These are phyloP conservation scores for Hypomecis atomaria DNA, from an alignment of 2,888 invertebrate species.

Conservation along the genomic window DNA sequence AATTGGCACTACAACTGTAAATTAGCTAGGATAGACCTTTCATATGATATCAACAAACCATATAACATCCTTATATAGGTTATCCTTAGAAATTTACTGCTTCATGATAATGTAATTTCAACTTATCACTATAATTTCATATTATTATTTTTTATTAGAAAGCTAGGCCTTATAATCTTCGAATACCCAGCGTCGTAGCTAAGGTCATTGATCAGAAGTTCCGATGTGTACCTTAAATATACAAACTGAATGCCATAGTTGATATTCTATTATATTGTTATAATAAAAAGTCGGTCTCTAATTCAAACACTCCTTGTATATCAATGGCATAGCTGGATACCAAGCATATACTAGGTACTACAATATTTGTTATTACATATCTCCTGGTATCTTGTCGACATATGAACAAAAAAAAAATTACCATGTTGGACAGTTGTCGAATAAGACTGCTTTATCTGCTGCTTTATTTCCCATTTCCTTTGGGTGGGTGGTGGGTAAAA, in stretches of 20 bases:
- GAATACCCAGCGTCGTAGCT: slow-evolving; percentile 35
- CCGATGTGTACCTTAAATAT: background rate
- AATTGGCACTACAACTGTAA: slow-evolving; percentile 83
- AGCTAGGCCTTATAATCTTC: slow-evolving; percentile 67
- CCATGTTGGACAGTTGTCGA: too few species aligned
- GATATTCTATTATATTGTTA: background rate
- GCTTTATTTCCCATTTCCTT: too few species aligned
- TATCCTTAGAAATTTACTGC: slow-evolving; percentile 73
- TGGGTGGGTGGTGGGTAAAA: too few species aligned
- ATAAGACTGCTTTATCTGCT: too few species aligned
- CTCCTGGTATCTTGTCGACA: background rate
- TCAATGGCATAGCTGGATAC: background rate
- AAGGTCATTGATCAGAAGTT: slow-evolving; percentile 17
- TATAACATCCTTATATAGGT: slow-evolving; percentile 66
- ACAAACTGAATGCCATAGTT: background rate
- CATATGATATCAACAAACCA: slow-evolving; percentile 77
- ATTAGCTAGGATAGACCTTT: slow-evolving; percentile 83
- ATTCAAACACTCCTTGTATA: background rate
- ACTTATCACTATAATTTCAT: slow-evolving; percentile 56
- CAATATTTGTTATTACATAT: background rate
- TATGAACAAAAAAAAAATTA: too few species aligned
- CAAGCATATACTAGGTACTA: background rate
- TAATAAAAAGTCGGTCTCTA: background rate
- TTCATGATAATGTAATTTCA: slow-evolving; percentile 61
- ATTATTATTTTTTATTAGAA: slow-evolving; percentile 63